Base-by-base conservation (phyloP, 2,113 vertebrate species). In the Psettodes erumei region DNA sequence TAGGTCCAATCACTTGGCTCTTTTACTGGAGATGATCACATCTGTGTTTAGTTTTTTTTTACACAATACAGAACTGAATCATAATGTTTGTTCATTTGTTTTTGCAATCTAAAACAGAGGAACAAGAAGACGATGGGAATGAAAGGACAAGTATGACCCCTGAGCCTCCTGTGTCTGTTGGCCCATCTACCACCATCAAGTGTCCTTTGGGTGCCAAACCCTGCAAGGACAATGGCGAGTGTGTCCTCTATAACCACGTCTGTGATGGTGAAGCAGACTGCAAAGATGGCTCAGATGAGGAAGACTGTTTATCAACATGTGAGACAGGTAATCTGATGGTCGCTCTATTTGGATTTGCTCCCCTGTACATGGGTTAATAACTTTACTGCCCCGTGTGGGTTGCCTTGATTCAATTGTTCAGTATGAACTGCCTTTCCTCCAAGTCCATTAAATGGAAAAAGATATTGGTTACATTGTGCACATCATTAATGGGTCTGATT, bases 251-350 rank as follows among this genome's bases (percentile, higher is more conserved):
- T 1, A 84, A 21, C 0, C 84, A 94, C 42, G 90, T 48, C 40
- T 97, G 97, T 2, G 95, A 98, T 7, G 96, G 96, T 0, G 89
- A 94, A 6, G 62, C 25, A 0, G 95, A 98, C 67, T 98, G 97
- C 66, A 71, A 67, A 0, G 96, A 98, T 0, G 94, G 94, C 25
- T 98, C 96, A 0, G 96, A 98, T 27, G 97, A 98, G 81, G 8
- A 88, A 0, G 95, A 92, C 0, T 84, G 92, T 25, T 45, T 2
- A 30, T 76, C 40, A 1, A 23, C 33, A 43, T 93, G 92, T 88
- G 72, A 50, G 73, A 54, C 3, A 1, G 89, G 92, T 93, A 83
- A 85, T 60, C 19, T 40, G 4, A 16, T 37, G 5, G 19, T 3
- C 23, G 5, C 15, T 18, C 10, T 33, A 9, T 18, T 18, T 28